phyloP scores from a whole-genome alignment of 2,113 vertebrate genomes.

The Fukomys damarensis region DNA sequence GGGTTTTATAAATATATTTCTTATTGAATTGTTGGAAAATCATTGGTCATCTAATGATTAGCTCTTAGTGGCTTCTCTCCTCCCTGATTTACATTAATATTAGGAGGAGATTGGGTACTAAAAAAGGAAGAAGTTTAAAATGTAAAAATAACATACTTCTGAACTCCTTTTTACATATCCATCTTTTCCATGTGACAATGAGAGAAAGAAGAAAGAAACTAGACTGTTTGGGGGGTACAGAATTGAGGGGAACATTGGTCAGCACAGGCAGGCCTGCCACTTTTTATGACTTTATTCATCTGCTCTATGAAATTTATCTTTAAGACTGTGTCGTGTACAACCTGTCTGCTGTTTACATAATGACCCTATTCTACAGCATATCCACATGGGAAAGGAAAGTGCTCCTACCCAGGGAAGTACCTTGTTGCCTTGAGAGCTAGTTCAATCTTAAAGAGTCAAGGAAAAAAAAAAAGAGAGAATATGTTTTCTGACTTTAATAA shows the following conservation, averaged over 20 bases:
- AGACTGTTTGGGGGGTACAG: not conserved
- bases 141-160: not conserved
- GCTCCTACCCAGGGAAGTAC: not conserved
- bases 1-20: constrained; percentile 63
- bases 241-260: not conserved
- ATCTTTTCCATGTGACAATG: not conserved
- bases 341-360: not conserved
- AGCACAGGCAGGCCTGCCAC: not conserved
- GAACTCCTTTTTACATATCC: not conserved
- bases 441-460: not conserved
- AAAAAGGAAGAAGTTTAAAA: not conserved
- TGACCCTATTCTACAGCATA: not conserved
- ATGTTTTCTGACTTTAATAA: not conserved
- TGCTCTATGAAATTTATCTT: not conserved
- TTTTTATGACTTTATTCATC: not conserved
- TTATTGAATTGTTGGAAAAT: not conserved
- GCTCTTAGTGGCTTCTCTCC: not conserved
- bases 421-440: not conserved
- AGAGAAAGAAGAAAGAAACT: not conserved
- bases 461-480: not conserved
- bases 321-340: not conserved
- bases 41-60: constrained; percentile 1
- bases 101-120: not conserved
- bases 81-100: not conserved
- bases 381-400: not conserved